Percentiles rank a stretch among this genome's conserved stretches.
Evolutionary conservation across 2,888 invertebrate genomes (phyloP).

Genomic region (Euclidia mi): DNA sequence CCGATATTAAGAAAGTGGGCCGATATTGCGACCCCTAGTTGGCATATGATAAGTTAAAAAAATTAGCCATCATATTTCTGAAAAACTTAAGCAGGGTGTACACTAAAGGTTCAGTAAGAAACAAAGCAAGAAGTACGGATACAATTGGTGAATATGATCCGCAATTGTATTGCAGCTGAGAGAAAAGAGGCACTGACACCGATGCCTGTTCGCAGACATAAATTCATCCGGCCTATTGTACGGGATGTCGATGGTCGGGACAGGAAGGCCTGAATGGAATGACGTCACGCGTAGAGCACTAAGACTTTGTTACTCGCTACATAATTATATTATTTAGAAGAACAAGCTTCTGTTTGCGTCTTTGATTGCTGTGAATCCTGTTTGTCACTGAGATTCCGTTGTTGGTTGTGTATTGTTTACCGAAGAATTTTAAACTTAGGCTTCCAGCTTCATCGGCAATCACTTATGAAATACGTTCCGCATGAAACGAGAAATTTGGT

Average conservation of each 20-base stretch:
- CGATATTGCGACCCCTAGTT: no score
- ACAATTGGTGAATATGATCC: slow-evolving; percentile 52
- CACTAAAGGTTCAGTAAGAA: slow-evolving; percentile 21
- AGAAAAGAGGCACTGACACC: slow-evolving; percentile 51
- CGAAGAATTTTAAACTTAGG: no score
- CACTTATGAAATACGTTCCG: no score
- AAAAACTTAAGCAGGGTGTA: neutral
- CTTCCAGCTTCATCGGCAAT: no score
- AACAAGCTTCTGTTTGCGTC: no score
- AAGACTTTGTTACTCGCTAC: neutral
- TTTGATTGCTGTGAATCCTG: no score
- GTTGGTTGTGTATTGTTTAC: no score
- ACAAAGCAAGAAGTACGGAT: slow-evolving; percentile 33
- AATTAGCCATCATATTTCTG: no score
- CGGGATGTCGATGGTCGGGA: slow-evolving; percentile 16
- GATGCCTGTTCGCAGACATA: slow-evolving; percentile 47
- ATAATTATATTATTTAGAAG: neutral
- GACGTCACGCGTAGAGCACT: slow-evolving; percentile 1
- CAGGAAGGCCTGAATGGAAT: slow-evolving; percentile 37
- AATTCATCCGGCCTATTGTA: slow-evolving; percentile 51
- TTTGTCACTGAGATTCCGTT: no score
- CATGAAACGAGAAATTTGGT: no score
- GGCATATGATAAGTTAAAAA: no score
- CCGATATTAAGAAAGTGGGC: no score
- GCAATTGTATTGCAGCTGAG: slow-evolving; percentile 47